Conservation (phyloP, 1,140 invertebrate genomes). For the Eriocheir sinensis region DNA sequence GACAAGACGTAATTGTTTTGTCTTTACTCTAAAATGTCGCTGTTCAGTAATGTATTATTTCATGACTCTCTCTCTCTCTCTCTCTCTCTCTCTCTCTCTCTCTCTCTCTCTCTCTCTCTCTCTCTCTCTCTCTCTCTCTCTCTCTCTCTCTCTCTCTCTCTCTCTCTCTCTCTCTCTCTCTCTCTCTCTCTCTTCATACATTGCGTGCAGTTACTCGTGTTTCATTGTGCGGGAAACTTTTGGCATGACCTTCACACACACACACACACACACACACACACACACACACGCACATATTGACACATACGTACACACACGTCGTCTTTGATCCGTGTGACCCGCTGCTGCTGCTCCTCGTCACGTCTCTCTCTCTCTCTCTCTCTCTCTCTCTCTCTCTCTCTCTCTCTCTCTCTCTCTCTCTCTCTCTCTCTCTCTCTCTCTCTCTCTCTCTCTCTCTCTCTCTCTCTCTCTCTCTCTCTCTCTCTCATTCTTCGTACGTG, state of each 20-base stretch:
- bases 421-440: slow-evolving; percentile 24
- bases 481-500: not conserved
- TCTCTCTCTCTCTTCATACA: not conserved
- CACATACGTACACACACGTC: not conserved
- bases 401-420: slow-evolving; percentile 39
- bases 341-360: not conserved
- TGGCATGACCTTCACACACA: not conserved
- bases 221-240: not conserved
- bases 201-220: not conserved
- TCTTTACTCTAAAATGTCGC: too few species aligned
- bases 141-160: slow-evolving; percentile 34
- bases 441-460: slow-evolving; percentile 12
- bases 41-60: too few species aligned
- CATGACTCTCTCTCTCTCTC: not conserved
- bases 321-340: not conserved
- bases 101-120: slow-evolving; percentile 31
- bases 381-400: too few species aligned
- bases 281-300: not conserved
- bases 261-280: slow-evolving; percentile 38
- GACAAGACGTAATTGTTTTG: too few species aligned
- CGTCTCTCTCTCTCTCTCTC: not conserved
- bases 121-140: not conserved
- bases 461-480: not conserved
- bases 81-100: slow-evolving; percentile 4
- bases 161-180: slow-evolving; percentile 37